Evolutionary conservation across 92 coral and sea anemone genomes (phyloP).

Genomic region (Hydrozoanthus gracilis): DNA sequence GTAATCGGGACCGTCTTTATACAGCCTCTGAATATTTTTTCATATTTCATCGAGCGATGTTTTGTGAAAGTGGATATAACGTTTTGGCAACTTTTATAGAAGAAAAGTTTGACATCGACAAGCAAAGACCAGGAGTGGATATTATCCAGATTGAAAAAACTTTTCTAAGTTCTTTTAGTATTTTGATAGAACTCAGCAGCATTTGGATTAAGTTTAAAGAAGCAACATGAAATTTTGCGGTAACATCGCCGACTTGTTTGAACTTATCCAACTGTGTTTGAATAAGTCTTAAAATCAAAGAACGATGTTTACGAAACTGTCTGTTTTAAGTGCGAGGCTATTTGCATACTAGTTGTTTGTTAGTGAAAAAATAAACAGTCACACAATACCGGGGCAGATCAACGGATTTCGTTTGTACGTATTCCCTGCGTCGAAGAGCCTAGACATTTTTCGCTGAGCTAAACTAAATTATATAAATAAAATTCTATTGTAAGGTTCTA

Average conservation of each 20-base stretch:
- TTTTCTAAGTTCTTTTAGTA: not conserved
- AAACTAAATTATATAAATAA: not conserved
- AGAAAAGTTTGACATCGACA: not conserved
- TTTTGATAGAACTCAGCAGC: not conserved
- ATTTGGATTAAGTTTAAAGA: not conserved
- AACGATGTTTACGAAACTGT: no score
- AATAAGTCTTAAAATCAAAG: no score
- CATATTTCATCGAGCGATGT: no score
- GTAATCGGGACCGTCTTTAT: no score
- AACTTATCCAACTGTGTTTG: no score
- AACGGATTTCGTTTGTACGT: not conserved
- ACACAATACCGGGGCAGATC: not conserved
- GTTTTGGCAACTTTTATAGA: not conserved
- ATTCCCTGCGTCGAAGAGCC: not conserved
- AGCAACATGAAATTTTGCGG: not conserved
- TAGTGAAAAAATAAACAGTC: not conserved
- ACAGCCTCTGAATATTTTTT: no score
- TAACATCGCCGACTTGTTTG: not conserved
- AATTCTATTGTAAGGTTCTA: conserved; percentile 18
- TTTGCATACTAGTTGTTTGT: not conserved
- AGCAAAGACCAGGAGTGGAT: not conserved
- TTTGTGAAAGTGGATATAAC: no score
- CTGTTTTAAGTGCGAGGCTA: no score
- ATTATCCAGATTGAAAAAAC: not conserved
- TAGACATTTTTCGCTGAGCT: not conserved